Conservation (phyloP, 2,888 invertebrate species). For the Melikaiella ostensackeni region DNA sequence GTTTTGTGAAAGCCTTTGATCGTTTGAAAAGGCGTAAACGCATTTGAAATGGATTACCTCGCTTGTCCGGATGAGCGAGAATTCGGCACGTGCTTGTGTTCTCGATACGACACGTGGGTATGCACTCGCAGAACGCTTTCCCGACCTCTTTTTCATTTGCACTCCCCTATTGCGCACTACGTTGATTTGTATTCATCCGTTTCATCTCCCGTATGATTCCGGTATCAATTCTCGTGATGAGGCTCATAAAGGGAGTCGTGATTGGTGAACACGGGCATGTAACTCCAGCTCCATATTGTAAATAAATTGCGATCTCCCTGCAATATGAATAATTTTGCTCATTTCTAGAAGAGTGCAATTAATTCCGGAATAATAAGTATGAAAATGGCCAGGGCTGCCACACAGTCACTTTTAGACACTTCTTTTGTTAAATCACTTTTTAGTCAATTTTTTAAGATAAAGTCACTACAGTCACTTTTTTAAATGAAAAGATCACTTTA, state of each 20-base stretch:
- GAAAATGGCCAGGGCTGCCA: no score
- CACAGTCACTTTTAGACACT: no score
- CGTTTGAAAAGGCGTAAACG: neutral
- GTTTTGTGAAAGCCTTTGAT: neutral
- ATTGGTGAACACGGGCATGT: conserved; percentile 26
- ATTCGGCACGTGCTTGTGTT: conserved; percentile 34
- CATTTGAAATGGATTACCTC: conserved; percentile 5
- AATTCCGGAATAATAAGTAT: no score
- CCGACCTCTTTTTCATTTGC: conserved; percentile 39
- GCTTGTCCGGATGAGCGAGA: conserved; percentile 16
- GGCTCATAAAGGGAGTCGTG: conserved; percentile 12
- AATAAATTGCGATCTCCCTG: neutral
- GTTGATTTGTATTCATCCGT: conserved; percentile 37
- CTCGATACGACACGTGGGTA: conserved; percentile 14
- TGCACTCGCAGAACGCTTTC: conserved; percentile 29
- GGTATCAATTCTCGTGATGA: conserved; percentile 35
- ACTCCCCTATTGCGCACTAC: conserved; percentile 29
- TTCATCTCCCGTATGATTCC: conserved; percentile 38
- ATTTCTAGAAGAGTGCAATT: no score
- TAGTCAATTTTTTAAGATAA: no score
- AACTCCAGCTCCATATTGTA: neutral
- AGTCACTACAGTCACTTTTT: no score
- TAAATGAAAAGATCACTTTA: no score
- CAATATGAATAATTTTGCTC: neutral
- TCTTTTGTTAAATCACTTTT: no score